Base-by-base conservation (phyloP, 2,797 vertebrate genomes). In the Tarsius wallacei region DNA sequence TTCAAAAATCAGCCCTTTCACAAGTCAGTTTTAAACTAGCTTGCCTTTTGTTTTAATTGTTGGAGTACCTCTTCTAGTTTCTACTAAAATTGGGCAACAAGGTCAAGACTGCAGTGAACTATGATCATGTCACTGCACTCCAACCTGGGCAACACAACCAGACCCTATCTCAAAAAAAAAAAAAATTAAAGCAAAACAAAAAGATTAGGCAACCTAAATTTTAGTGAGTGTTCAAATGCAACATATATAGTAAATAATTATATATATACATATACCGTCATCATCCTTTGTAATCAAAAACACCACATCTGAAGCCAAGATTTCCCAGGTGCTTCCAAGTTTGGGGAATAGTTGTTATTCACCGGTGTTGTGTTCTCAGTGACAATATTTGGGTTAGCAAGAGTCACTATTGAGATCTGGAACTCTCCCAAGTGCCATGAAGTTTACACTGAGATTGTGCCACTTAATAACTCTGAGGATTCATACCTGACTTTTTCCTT, bases 281-380 rank as follows among this genome's bases (percentile, higher is more conserved):
- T 92, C 16, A 2, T 22, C n/a, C 47, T 94, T 76, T 87, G 63
- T 80, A 80, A 53, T 81, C 31, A 95, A 90, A 95, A 84, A 70
- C 28, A 85, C 12, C 78, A 53, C 21, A 16, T 80, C 74, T 89
- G 70, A 92, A 47, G 42, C 14, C 24, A 87, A 87, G 59, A 68
- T 94, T 95, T 77, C 49, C 89, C 83, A 93, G 55, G 47, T 74
- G 8, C 55, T 64, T 93, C 87, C 28, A 31, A 73, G 31, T 91
- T 71, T 77, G 91, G 81, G 64, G 73, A 95, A 88, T 24, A 81
- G 14, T 93, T 85, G 94, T 96, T 95, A 97, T 66, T 83, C 94
- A 81, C 89, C 74, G n/a, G 55, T 76, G 26, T 36, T 80, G 82
- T 89, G 94, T 93, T 88, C 86, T 88, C 80, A 16, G 70, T 70